phyloP scores from a whole-genome alignment of 2,113 vertebrate species.

The Strix aluco region DNA sequence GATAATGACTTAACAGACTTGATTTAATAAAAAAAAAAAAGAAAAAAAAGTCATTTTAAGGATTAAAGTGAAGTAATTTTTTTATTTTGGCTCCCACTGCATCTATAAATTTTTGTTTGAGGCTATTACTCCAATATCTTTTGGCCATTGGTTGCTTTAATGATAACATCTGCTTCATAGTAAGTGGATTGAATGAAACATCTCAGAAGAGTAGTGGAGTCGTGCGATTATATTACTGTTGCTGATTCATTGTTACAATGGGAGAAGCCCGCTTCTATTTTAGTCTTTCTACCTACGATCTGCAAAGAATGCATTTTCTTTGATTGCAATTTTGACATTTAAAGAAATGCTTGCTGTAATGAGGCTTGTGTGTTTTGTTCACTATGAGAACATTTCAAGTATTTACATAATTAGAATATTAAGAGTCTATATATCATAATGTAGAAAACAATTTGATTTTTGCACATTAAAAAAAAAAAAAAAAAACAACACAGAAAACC shows the following conservation, averaged over 20 bases:
- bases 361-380: not conserved
- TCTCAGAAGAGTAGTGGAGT: not conserved
- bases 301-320: not conserved
- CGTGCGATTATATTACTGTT: not conserved
- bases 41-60: not conserved
- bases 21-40: not conserved
- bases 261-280: conserved; percentile 12
- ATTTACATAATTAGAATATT: conserved; percentile 19
- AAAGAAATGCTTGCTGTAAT: not conserved
- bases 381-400: not conserved
- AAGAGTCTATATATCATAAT: not conserved
- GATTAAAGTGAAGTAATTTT: not conserved
- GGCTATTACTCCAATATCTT: not conserved
- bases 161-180: not conserved
- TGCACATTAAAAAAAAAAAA: not conserved
- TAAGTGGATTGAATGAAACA: not conserved
- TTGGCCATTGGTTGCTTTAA: not conserved
- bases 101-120: not conserved
- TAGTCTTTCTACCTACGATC: not conserved
- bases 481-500: not conserved
- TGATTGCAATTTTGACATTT: not conserved
- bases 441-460: not conserved
- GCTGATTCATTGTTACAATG: not conserved
- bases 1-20: not conserved
- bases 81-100: not conserved